Evolutionary conservation across 2,888 invertebrate genomes (phyloP).

Genomic region (Morpho achilles): DNA sequence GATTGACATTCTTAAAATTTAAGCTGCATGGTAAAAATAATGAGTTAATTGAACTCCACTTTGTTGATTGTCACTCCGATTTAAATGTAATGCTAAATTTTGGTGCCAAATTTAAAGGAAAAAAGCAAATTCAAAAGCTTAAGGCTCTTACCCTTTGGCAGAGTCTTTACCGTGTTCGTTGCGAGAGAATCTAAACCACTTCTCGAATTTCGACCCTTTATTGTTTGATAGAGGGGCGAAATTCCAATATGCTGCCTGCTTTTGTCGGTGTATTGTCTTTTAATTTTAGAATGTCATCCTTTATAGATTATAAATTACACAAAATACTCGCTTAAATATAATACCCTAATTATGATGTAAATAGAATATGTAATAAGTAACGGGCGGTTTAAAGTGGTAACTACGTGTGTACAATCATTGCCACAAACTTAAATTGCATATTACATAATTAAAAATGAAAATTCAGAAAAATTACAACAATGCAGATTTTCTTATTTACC

Average conservation of each 20-base stretch:
- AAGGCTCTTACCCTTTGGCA: too few species aligned
- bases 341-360: neutral
- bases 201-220: too few species aligned
- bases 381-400: constrained; percentile 32
- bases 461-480: too few species aligned
- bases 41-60: too few species aligned
- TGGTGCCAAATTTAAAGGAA: too few species aligned
- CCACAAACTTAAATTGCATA: constrained; percentile 1
- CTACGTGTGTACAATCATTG: constrained; percentile 21
- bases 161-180: too few species aligned
- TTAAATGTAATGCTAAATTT: too few species aligned
- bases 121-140: too few species aligned
- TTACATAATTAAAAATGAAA: neutral
- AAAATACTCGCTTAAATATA: neutral
- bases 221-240: too few species aligned
- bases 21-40: neutral
- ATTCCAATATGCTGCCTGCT: too few species aligned
- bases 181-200: too few species aligned
- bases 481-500: neutral
- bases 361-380: constrained; percentile 23
- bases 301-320: neutral
- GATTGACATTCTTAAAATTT: constrained; percentile 1
- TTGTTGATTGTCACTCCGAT: too few species aligned
- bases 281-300: constrained; percentile 4
- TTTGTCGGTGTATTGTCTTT: neutral